These are phyloP conservation scores for Polylopha cassiicola DNA, from an alignment of 2,888 invertebrate genomes.

Conservation along the genomic window DNA sequence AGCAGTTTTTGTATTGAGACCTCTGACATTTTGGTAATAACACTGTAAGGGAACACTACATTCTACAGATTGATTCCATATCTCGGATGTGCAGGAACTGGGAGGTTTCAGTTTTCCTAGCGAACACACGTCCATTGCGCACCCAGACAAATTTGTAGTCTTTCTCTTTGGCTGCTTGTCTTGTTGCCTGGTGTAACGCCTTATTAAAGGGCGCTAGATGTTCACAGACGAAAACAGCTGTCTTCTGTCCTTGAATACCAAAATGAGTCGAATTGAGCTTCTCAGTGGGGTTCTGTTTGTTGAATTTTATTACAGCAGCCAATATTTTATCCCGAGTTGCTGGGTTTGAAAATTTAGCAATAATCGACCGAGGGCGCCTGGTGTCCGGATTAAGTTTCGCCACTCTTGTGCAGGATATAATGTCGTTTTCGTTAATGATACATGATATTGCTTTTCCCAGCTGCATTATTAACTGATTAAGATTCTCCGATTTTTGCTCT, in stretches of 20 bases:
- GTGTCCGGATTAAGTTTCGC: too few relatives aligned
- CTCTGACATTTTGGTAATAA: background rate
- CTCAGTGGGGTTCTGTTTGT: slow-evolving; percentile 44
- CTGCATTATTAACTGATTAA: too few relatives aligned
- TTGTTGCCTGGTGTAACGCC: background rate
- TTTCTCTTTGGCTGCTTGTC: background rate
- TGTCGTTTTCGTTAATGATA: too few relatives aligned
- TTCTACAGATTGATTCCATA: background rate
- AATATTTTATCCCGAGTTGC: too few relatives aligned
- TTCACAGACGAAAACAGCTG: background rate
- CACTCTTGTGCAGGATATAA: too few relatives aligned
- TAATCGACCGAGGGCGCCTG: too few relatives aligned
- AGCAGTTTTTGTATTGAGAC: background rate
- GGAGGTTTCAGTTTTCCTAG: background rate
- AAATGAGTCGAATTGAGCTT: too few relatives aligned
- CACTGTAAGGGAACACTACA: background rate
- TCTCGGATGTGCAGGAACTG: background rate
- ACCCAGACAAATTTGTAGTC: background rate
- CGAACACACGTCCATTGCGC: background rate
- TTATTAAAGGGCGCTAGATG: background rate
- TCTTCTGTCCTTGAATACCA: too few relatives aligned
- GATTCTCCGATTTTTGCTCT: too few relatives aligned
- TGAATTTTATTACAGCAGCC: background rate
- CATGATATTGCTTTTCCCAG: too few relatives aligned
- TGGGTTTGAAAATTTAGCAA: too few relatives aligned